Percentiles rank a stretch among this genome's conserved stretches.
Evolutionary conservation across 2,888 invertebrate species (phyloP).

Genomic region (Napeogenes inachia): DNA sequence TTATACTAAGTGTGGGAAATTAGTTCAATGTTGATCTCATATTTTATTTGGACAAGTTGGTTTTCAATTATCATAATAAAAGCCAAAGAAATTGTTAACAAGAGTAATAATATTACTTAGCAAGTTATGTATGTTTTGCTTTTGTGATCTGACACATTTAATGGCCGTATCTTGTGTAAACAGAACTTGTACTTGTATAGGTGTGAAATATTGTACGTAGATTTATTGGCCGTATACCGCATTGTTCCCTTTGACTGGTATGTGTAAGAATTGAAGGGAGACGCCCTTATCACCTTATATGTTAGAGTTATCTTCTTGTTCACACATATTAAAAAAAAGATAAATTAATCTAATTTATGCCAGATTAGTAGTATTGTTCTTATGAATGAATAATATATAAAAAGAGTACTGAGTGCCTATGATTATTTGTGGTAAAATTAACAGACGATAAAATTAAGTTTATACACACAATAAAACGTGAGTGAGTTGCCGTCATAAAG

Average conservation of each 20-base stretch:
- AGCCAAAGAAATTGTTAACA: constrained; percentile 50
- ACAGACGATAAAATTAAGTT: constrained; percentile 78
- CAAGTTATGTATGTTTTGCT: constrained; percentile 60
- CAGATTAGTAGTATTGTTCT: neutral
- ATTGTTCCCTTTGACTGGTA: constrained; percentile 54
- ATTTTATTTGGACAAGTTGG: constrained; percentile 72
- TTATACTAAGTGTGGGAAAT: constrained; percentile 67
- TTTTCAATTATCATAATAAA: constrained; percentile 61
- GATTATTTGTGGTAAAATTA: constrained; percentile 77
- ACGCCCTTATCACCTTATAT: constrained; percentile 24
- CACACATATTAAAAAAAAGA: constrained; percentile 26
- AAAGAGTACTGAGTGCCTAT: constrained; percentile 61
- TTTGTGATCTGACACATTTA: constrained; percentile 72
- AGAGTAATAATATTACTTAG: constrained; percentile 52
- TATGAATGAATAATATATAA: neutral
- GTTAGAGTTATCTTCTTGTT: constrained; percentile 36
- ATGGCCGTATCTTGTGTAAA: constrained; percentile 73
- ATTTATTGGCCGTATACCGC: constrained; percentile 65
- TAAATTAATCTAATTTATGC: no score
- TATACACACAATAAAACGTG: constrained; percentile 78
- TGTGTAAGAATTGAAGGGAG: constrained; percentile 44
- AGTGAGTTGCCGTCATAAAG: constrained; percentile 78
- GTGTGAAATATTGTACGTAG: constrained; percentile 71
- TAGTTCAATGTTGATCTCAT: constrained; percentile 43
- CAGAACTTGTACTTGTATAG: constrained; percentile 59